Evolutionary conservation across 1,140 invertebrate genomes (phyloP), one percentile per base, ranked within the genome.

Genomic region (Neodiprion lecontei): DNA sequence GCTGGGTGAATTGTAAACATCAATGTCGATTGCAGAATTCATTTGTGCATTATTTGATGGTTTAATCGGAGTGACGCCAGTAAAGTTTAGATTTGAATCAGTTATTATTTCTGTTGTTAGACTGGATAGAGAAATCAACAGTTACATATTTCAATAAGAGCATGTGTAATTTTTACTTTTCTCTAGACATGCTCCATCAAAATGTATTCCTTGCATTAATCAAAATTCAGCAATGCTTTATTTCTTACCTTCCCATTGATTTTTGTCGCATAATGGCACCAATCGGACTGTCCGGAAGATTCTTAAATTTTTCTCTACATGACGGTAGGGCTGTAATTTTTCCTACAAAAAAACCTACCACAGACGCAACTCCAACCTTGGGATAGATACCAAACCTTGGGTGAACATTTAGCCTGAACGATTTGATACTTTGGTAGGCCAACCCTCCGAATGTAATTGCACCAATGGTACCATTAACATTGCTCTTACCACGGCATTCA

Each of bases 1-100:
- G n/a, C 53, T 61, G 53, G 53, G 53, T 61, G 53, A 8, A 61
- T 61, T 61, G 53, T 61, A 61, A 12, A 61, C 53, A 61, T 61
- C 53, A 14, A 61, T 61, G 53, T 61, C 53, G 11, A 61, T 12
- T 17, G 53, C 53, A 61, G 4, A 9, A 61, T 61, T 61, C 53
- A 61, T 61, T 8, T 17, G 53, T 12, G 3, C 53, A 17, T 61
- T 17, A 17, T 61, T 17, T 61, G 53, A 14, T 14, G 5, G n/a
- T 61, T 61, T 7, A 14, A 3, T 17, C 8, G 8, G 53, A 14
- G 53, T 17, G n/a, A 17, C 9, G n/a, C 5, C 53, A 17, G 53
- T 14, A 17, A 61, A 61, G 53, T 17, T 61, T 17, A 61, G 53
- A 17, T 61, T 61, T 9, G 53, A 17, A 7, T 61, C 53, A 14